Evolutionary conservation across 2,888 invertebrate genomes (phyloP).

Genomic region (Ptilodon capucinus): DNA sequence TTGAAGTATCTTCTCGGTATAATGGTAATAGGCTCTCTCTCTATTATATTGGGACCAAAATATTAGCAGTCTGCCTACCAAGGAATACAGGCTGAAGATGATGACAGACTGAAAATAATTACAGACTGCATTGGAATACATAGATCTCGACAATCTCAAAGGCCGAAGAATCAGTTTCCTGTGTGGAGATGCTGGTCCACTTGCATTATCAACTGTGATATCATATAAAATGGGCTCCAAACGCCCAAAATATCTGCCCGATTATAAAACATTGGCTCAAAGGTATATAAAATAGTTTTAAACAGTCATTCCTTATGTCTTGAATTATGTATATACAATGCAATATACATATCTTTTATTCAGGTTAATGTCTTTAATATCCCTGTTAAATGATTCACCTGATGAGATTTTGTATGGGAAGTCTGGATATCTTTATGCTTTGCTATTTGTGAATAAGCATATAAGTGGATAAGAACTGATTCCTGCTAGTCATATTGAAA

Average conservation of each 20-base stretch:
- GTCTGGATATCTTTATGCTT: slow-evolving; percentile 90
- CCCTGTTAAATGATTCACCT: slow-evolving; percentile 83
- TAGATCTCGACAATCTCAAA: slow-evolving; percentile 57
- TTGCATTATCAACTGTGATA: slow-evolving; percentile 87
- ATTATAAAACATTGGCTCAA: slow-evolving; percentile 72
- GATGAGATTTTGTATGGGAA: slow-evolving; percentile 94
- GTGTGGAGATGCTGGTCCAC: slow-evolving; percentile 90
- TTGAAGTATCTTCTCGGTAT: no score
- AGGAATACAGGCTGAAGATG: no score
- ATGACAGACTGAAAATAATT: slow-evolving; percentile 1
- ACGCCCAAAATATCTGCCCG: slow-evolving; percentile 60
- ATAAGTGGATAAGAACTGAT: slow-evolving; percentile 82
- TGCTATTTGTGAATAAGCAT: slow-evolving; percentile 88
- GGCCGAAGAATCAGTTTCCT: slow-evolving; percentile 85
- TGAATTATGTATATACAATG: no score
- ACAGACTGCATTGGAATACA: slow-evolving; percentile 56
- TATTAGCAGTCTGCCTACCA: no score
- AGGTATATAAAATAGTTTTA: slow-evolving; percentile 59
- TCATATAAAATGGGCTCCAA: slow-evolving; percentile 80
- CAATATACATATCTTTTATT: slow-evolving; percentile 16
- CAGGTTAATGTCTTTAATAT: slow-evolving; percentile 82
- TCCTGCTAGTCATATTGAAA: slow-evolving; percentile 80
- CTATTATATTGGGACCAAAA: no score
- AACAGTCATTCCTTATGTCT: neutral
- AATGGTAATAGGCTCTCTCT: no score